phyloP scores from a whole-genome alignment of 1,140 invertebrate genomes.

The Acyrthosiphon pisum region DNA sequence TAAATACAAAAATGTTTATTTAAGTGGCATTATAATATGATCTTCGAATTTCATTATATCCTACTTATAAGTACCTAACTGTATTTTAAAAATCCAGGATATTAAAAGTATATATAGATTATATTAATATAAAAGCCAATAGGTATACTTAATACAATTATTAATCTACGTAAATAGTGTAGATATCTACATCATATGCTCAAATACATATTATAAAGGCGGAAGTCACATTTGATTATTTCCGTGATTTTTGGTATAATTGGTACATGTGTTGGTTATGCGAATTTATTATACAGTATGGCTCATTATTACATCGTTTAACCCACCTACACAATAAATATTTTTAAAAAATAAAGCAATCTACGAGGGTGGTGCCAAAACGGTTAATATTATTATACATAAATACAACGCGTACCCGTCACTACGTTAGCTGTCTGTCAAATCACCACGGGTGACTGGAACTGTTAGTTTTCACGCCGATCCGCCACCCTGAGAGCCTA shows the following conservation, averaged over 20 bases:
- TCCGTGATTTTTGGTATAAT: background rate
- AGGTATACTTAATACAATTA: background rate
- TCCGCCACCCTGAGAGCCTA: slow-evolving; percentile 55
- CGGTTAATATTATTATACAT: slow-evolving; percentile 51
- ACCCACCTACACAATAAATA: background rate
- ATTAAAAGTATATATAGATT: too few species aligned
- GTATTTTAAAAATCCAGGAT: background rate
- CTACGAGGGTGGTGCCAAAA: slow-evolving; percentile 51
- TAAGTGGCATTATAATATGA: background rate
- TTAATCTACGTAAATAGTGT: background rate
- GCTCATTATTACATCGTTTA: slow-evolving; percentile 18
- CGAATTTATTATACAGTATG: background rate
- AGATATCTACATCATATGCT: too few species aligned
- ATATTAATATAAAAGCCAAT: too few species aligned
- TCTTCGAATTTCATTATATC: background rate
- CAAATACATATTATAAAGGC: background rate
- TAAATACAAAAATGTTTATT: background rate
- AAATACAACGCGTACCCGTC: background rate
- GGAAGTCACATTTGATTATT: background rate
- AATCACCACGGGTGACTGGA: slow-evolving; percentile 53
- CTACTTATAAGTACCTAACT: background rate
- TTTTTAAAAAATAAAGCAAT: background rate
- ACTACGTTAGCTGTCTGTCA: slow-evolving; percentile 52
- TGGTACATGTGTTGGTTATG: background rate
- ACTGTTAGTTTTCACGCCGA: slow-evolving; percentile 57